Conservation (phyloP, 2,797 vertebrate genomes). For the Galago senegalensis region DNA sequence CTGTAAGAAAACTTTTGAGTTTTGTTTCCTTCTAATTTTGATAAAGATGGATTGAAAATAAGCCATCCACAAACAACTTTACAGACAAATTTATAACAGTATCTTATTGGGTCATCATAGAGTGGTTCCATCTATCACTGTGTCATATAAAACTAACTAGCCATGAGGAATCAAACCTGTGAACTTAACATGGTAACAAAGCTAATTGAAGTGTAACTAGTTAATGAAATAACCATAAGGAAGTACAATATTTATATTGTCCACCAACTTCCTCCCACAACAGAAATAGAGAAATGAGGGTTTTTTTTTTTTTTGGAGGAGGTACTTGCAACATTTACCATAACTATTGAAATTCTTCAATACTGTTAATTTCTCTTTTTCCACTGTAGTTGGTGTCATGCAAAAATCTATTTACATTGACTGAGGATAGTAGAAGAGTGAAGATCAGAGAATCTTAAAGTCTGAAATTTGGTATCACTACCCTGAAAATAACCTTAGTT, state of each 20-base stretch:
- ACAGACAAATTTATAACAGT: neutral
- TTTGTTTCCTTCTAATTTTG: slow-evolving; percentile 37
- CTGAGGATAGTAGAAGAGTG: slow-evolving; percentile 51
- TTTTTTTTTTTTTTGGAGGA: neutral
- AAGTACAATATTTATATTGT: slow-evolving; percentile 71
- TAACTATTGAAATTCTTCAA: slow-evolving; percentile 65
- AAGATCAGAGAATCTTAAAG: slow-evolving; percentile 42
- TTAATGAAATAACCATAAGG: slow-evolving; percentile 74
- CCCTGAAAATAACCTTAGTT: slow-evolving; percentile 37
- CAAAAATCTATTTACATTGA: slow-evolving; percentile 57
- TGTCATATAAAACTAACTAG: slow-evolving; percentile 56
- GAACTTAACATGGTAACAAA: slow-evolving; percentile 56
- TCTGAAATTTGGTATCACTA: slow-evolving; percentile 65
- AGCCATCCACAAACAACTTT: slow-evolving; percentile 47
- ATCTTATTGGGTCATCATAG: slow-evolving; percentile 34
- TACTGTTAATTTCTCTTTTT: slow-evolving; percentile 66
- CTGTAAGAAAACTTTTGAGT: slow-evolving; percentile 53
- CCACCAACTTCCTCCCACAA: slow-evolving; percentile 79
- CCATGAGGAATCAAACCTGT: slow-evolving; percentile 27
- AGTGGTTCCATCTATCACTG: slow-evolving; percentile 26
- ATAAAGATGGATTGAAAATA: slow-evolving; percentile 55
- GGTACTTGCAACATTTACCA: slow-evolving; percentile 57
- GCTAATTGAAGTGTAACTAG: slow-evolving; percentile 45
- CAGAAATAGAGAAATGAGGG: slow-evolving; percentile 81
- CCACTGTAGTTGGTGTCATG: slow-evolving; percentile 20